Percentiles rank a stretch among this genome's conserved stretches.
These are phyloP conservation scores for Tridacna crocea DNA, from an alignment of 2,888 invertebrate genomes.

Conservation along the genomic window DNA sequence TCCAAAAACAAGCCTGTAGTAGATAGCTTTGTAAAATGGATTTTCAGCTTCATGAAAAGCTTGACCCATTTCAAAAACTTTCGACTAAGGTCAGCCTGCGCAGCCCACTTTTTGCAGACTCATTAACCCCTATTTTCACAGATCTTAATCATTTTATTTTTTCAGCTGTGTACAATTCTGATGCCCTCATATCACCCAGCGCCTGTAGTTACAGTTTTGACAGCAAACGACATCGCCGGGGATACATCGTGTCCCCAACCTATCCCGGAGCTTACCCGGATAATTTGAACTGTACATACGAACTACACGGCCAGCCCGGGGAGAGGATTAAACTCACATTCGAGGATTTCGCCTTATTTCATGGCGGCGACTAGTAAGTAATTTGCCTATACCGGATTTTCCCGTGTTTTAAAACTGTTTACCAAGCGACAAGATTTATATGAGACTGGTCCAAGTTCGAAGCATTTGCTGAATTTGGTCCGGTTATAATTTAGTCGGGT, in stretches of 20 bases:
- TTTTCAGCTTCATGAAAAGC: no score
- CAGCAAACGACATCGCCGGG: constrained; percentile 89
- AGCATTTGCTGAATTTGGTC: no score
- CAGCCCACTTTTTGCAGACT: no score
- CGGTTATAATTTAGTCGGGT: no score
- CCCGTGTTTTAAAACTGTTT: no score
- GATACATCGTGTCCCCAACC: constrained; percentile 96
- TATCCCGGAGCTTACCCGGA: constrained; percentile 99
- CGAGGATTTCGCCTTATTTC: constrained; percentile 99
- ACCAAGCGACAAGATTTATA: no score
- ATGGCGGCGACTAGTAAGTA: constrained; percentile 98
- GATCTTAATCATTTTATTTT: not conserved
- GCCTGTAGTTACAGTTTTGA: constrained; percentile 93
- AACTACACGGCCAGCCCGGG: constrained; percentile 94
- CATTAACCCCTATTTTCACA: no score
- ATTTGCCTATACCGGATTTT: not conserved
- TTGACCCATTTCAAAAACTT: no score
- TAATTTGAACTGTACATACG: constrained; percentile 92
- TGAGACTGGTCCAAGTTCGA: no score
- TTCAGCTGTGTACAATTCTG: constrained; percentile 92
- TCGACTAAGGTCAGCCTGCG: no score
- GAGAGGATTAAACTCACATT: constrained; percentile 98
- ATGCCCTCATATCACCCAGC: constrained; percentile 93
- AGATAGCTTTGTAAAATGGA: no score
- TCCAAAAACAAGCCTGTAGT: no score